These are phyloP conservation scores for Thecocarcelia acutangulata DNA, from an alignment of 2,888 invertebrate genomes.

Conservation along the genomic window DNA sequence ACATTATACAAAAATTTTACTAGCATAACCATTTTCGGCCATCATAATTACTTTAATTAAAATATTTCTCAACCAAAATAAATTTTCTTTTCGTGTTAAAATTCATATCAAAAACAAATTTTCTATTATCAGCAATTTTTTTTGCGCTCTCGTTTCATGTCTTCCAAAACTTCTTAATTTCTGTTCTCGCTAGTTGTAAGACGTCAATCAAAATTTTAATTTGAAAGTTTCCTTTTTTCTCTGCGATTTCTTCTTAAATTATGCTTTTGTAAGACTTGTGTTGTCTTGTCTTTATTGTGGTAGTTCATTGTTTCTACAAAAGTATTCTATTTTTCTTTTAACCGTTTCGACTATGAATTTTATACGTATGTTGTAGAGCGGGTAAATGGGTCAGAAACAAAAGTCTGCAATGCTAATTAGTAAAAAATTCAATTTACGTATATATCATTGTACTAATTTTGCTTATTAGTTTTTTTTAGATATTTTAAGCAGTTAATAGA, in stretches of 20 bases:
- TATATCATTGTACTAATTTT: slow-evolving; percentile 30
- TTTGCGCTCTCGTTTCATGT: slow-evolving; percentile 15
- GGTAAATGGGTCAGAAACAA: slow-evolving; percentile 17
- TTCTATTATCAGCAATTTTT: slow-evolving; percentile 5
- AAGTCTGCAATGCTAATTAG: slow-evolving; percentile 67
- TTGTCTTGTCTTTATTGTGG: slow-evolving; percentile 54
- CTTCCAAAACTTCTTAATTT: slow-evolving; percentile 11
- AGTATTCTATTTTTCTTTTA: slow-evolving; percentile 18
- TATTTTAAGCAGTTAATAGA: slow-evolving; percentile 40
- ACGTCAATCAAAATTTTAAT: slow-evolving; percentile 66
- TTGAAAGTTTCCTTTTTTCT: slow-evolving; percentile 10
- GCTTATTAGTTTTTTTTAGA: slow-evolving; percentile 14
- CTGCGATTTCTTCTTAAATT: neutral
- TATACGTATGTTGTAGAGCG: neutral
- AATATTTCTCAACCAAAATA: neutral
- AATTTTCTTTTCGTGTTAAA: neutral
- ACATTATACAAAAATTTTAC: neutral
- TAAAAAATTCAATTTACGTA: slow-evolving; percentile 75
- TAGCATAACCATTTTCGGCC: too few relatives aligned
- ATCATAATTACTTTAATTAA: slow-evolving; percentile 5
- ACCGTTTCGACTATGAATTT: slow-evolving; percentile 34
- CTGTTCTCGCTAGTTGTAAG: slow-evolving; percentile 32
- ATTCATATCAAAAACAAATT: slow-evolving; percentile 22
- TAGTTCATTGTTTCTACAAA: slow-evolving; percentile 55
- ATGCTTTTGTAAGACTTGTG: slow-evolving; percentile 25